These are phyloP conservation scores for Acleris literana DNA, from an alignment of 2,888 invertebrate species.

Conservation along the genomic window DNA sequence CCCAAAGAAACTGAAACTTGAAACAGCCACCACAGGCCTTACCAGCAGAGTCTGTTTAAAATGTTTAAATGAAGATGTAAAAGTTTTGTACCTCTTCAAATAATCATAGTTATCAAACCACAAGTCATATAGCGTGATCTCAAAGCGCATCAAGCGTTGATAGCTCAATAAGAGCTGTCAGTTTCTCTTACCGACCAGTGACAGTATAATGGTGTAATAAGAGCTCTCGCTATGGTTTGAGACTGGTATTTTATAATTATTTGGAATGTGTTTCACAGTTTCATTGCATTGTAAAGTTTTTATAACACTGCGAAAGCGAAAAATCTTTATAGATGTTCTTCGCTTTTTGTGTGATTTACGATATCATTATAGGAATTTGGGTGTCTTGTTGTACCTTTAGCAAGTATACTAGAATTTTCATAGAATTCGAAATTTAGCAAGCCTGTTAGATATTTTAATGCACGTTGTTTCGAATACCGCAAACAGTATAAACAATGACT, in stretches of 20 bases:
- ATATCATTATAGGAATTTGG: no score
- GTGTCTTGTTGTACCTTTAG: no score
- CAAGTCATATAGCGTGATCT: slow-evolving; percentile 26
- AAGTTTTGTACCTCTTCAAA: slow-evolving; percentile 9
- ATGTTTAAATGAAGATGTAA: background rate
- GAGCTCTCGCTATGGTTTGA: slow-evolving; percentile 34
- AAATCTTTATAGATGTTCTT: no score
- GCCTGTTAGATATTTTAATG: no score
- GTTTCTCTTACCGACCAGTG: slow-evolving; percentile 31
- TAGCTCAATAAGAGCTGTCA: slow-evolving; percentile 42
- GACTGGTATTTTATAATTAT: slow-evolving; percentile 25
- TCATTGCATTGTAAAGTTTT: no score
- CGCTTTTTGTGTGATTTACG: no score
- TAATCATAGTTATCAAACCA: slow-evolving; percentile 29
- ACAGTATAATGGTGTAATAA: slow-evolving; percentile 48
- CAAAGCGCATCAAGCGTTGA: slow-evolving; percentile 31
- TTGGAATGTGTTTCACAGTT: slow-evolving; percentile 20
- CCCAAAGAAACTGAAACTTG: background rate
- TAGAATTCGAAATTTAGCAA: no score
- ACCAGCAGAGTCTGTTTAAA: background rate
- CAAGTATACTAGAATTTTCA: no score
- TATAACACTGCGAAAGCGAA: no score
- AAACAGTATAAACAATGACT: slow-evolving; percentile 3
- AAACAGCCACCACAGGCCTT: background rate
- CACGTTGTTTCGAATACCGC: slow-evolving; percentile 2